A percentile compares a stretch with the other conserved stretches of the same genome.
Conservation (phyloP, 1,140 invertebrate species). For the Pogonus chalceus region DNA sequence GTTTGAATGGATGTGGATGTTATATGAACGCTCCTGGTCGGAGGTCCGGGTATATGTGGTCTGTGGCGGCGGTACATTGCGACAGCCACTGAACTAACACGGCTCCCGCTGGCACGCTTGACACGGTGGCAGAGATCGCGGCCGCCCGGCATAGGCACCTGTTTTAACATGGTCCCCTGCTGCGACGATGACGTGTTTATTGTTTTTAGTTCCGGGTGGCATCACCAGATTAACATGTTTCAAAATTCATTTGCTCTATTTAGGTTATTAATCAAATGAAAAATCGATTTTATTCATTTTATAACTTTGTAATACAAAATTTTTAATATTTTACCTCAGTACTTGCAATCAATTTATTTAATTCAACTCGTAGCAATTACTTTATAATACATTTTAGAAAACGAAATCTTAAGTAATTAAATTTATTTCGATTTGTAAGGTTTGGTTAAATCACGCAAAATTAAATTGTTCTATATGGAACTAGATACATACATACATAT, state of each 20-base stretch:
- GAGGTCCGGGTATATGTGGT: background rate
- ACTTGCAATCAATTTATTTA: too few species aligned
- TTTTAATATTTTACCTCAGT: background rate
- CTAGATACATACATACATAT: too few species aligned
- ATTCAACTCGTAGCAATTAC: too few species aligned
- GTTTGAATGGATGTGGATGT: too few species aligned
- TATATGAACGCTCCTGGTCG: background rate
- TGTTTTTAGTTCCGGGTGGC: background rate
- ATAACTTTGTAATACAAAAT: background rate
- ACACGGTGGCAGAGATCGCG: conserved; percentile 15
- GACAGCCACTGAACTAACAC: conserved; percentile 18
- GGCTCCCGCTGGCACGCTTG: conserved; percentile 22
- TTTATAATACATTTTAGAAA: too few species aligned
- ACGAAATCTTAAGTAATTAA: too few species aligned
- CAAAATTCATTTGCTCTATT: background rate
- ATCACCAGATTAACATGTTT: background rate
- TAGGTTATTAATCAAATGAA: background rate
- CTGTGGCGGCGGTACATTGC: background rate
- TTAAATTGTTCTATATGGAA: too few species aligned
- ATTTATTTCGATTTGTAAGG: too few species aligned
- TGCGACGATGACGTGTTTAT: background rate
- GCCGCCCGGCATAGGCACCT: conserved; percentile 12
- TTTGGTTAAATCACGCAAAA: too few species aligned
- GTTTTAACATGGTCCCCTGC: conserved; percentile 10
- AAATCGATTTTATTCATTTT: background rate